Evolutionary conservation across 2,888 invertebrate genomes (phyloP).

Genomic region (Brenthis ino): DNA sequence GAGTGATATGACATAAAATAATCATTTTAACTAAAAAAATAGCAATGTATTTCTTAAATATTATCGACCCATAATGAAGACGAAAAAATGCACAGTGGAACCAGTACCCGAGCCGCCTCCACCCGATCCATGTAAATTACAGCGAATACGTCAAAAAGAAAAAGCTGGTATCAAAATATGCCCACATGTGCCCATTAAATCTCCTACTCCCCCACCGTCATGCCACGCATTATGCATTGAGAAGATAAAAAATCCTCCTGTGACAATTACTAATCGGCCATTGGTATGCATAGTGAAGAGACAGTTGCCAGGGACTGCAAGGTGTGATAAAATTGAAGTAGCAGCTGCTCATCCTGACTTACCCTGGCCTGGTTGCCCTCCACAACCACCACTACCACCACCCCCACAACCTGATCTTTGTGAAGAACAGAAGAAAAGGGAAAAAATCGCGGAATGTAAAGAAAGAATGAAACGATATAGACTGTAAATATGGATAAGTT

Average conservation of each 20-base stretch:
- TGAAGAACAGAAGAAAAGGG: slow-evolving; percentile 48
- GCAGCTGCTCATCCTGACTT: slow-evolving; percentile 45
- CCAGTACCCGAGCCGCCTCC: slow-evolving; percentile 50
- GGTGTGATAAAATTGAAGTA: slow-evolving; percentile 52
- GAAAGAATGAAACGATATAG: slow-evolving; percentile 56
- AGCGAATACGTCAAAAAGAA: slow-evolving; percentile 48
- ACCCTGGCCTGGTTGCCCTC: slow-evolving; percentile 53
- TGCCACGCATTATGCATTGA: slow-evolving; percentile 62
- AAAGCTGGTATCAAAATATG: slow-evolving; percentile 60
- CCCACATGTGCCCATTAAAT: slow-evolving; percentile 47
- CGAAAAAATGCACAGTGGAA: slow-evolving; percentile 55
- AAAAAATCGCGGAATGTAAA: slow-evolving; percentile 49
- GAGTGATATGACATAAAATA: neutral
- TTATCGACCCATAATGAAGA: slow-evolving; percentile 49
- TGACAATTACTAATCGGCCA: slow-evolving; percentile 40
- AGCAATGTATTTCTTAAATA: slow-evolving; percentile 37
- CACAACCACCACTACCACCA: slow-evolving; percentile 51
- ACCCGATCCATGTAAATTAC: slow-evolving; percentile 52
- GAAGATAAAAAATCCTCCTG: slow-evolving; percentile 57
- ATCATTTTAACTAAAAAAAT: neutral
- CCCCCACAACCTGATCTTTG: slow-evolving; percentile 55
- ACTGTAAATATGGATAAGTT: slow-evolving; percentile 52
- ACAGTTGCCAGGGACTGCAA: slow-evolving; percentile 47
- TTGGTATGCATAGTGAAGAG: slow-evolving; percentile 52
- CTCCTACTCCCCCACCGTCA: slow-evolving; percentile 46